Percentiles rank a stretch among this genome's conserved stretches.
Conservation (phyloP, 2,113 vertebrate species). For the Maccullochella peelii region DNA sequence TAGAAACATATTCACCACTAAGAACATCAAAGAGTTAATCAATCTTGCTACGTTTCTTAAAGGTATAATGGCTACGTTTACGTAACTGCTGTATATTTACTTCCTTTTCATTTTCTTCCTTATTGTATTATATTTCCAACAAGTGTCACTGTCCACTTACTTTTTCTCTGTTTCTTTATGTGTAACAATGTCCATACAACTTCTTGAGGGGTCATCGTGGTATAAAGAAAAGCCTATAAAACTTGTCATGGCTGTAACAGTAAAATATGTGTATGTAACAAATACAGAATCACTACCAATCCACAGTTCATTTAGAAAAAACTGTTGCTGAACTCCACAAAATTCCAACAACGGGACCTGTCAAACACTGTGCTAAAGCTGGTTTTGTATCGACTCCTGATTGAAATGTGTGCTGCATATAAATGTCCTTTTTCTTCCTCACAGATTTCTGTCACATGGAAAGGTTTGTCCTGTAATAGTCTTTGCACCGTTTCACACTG, state of each 20-base stretch:
- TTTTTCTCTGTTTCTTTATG: not conserved
- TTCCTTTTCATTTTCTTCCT: no score
- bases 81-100: no score
- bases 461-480: not conserved
- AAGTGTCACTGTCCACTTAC: no score
- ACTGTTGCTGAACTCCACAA: not conserved
- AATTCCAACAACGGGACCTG: not conserved
- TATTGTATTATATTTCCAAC: no score
- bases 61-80: no score
- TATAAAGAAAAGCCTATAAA: no score
- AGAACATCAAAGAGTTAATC: no score
- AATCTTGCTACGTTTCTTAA: no score
- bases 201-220: no score
- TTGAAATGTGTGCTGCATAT: conserved; percentile 21
- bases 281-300: not conserved
- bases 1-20: no score
- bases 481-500: not conserved
- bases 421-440: not conserved
- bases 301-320: conserved; percentile 4
- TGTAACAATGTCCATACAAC: no score
- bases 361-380: not conserved
- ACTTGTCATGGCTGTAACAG: not conserved
- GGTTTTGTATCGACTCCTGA: not conserved
- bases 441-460: not conserved
- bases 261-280: conserved; percentile 1